Conservation (phyloP, 2,797 vertebrate species). For the Glossophaga mutica region DNA sequence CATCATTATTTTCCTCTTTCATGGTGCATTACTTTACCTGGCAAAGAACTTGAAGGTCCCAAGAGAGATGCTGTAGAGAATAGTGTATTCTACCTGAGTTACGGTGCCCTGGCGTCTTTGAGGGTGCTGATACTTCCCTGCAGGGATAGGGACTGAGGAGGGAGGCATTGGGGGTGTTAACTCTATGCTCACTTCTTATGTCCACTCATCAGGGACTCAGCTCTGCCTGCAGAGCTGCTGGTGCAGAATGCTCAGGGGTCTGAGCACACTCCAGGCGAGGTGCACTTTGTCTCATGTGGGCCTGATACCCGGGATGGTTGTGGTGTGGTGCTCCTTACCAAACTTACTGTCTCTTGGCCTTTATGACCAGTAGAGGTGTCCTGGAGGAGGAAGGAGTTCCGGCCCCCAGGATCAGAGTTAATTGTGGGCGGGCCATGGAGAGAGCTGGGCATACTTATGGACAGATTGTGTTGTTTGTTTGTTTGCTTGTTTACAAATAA, state of each 20-base stretch:
- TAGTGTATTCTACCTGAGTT: background rate
- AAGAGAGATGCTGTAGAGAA: background rate
- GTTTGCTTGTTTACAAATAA: background rate
- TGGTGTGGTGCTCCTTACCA: background rate
- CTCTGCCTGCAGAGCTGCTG: background rate
- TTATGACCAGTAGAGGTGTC: background rate
- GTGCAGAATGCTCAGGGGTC: rapidly evolving
- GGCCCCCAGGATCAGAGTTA: background rate
- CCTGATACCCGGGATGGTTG: rapidly evolving
- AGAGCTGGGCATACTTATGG: background rate
- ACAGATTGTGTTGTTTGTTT: background rate
- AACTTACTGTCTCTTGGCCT: background rate
- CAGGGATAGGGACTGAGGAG: background rate
- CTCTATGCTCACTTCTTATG: background rate
- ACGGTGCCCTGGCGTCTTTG: background rate
- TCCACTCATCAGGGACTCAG: background rate
- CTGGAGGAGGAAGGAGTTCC: background rate
- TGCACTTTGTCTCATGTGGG: background rate
- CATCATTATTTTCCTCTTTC: background rate
- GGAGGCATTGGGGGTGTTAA: background rate
- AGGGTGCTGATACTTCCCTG: background rate
- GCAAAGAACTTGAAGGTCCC: background rate
- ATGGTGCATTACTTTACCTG: background rate
- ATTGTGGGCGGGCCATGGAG: background rate
- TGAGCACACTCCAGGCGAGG: rapidly evolving